Conservation (phyloP, 2,888 invertebrate genomes). For the Acrobasis consociella region DNA sequence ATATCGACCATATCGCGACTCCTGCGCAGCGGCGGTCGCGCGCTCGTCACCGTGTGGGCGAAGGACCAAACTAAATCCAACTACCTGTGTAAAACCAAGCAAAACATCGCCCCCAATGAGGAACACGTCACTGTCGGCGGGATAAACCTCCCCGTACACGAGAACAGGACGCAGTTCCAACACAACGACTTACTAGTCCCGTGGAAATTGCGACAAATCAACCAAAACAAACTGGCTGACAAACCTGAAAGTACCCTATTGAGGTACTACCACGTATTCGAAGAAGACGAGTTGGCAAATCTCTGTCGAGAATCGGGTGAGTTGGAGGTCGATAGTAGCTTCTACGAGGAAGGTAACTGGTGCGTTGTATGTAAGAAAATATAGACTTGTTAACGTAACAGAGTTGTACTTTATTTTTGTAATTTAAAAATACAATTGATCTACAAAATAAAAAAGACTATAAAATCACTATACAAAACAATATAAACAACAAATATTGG, state of each 20-base stretch:
- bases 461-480: conserved; percentile 53
- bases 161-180: conserved; percentile 94
- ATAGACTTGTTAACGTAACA: conserved; percentile 48
- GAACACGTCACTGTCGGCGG: conserved; percentile 52
- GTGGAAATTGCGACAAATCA: conserved; percentile 88
- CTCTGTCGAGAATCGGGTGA: conserved; percentile 82
- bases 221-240: conserved; percentile 54
- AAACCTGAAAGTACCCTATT: conserved; percentile 83
- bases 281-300: conserved; percentile 89
- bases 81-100: conserved; percentile 57
- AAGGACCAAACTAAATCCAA: conserved; percentile 89
- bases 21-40: conserved; percentile 87
- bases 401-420: conserved; percentile 56
- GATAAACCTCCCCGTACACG: conserved; percentile 89
- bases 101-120: conserved; percentile 35
- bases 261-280: conserved; percentile 97
- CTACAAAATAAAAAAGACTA: conserved; percentile 58
- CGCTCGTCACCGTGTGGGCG: conserved; percentile 98
- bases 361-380: conserved; percentile 90
- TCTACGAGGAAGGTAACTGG: conserved; percentile 99
- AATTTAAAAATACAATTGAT: conserved; percentile 46
- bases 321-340: conserved; percentile 85
- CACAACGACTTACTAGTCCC: conserved; percentile 97
- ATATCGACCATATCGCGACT: conserved; percentile 89
- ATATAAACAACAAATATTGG: conserved; percentile 37